Conservation (phyloP, 2,113 vertebrate genomes). For the Laticauda colubrina region DNA sequence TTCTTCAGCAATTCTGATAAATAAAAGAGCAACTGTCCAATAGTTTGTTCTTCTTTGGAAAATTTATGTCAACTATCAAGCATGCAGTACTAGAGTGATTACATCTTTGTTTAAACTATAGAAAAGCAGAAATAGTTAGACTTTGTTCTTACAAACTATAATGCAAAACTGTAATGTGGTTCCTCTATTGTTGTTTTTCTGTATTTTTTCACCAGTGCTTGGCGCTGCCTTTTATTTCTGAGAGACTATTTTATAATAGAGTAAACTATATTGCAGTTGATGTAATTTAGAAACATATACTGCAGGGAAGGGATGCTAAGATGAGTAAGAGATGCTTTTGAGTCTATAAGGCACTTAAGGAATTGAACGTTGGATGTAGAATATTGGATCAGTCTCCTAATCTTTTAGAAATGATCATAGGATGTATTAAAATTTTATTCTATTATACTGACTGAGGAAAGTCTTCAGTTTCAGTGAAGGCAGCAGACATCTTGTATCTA, state of each 20-base stretch:
- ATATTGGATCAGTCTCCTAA: background rate
- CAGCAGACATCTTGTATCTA: rapidly evolving
- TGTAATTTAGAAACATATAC: background rate
- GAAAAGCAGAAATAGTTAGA: background rate
- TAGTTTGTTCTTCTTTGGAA: background rate
- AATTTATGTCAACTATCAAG: background rate
- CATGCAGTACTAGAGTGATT: background rate
- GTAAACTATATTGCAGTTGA: background rate
- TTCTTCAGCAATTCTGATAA: background rate
- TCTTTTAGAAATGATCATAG: background rate
- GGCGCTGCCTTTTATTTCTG: background rate
- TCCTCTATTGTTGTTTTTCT: background rate
- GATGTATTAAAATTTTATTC: background rate
- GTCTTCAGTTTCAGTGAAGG: background rate
- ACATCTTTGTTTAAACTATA: background rate
- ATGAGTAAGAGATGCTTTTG: background rate
- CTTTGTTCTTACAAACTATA: background rate
- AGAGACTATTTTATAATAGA: background rate
- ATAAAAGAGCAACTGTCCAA: background rate
- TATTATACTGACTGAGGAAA: background rate
- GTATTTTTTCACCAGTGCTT: background rate
- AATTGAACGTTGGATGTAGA: background rate
- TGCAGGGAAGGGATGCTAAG: background rate
- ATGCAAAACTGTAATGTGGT: background rate
- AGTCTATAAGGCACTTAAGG: background rate